Evolutionary conservation across 2,113 vertebrate genomes (phyloP).

Genomic region (Catharus fuscescens): DNA sequence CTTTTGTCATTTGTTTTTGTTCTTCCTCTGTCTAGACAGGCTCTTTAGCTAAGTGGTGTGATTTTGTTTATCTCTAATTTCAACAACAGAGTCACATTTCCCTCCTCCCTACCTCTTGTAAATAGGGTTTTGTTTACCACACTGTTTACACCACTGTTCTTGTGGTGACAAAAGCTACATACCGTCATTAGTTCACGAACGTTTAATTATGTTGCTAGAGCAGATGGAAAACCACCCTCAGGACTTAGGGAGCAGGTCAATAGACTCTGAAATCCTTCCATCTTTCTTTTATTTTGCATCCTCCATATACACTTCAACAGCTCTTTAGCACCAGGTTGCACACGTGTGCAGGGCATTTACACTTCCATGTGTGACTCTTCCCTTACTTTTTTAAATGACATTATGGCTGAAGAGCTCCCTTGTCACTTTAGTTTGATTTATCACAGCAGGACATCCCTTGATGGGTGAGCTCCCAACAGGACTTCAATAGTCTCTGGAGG

Average conservation of each 20-base stretch:
- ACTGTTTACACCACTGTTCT: slow-evolving; percentile 34
- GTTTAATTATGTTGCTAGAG: slow-evolving; percentile 48
- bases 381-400: slow-evolving; percentile 35
- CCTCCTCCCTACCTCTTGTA: slow-evolving; percentile 41
- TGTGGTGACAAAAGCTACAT: slow-evolving; percentile 60
- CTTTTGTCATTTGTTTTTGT: slow-evolving; percentile 34
- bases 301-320: neutral
- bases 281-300: slow-evolving; percentile 8
- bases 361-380: slow-evolving; percentile 9
- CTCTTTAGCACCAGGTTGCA: slow-evolving; percentile 45
- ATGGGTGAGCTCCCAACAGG: slow-evolving; percentile 8
- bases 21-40: slow-evolving; percentile 63
- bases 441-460: slow-evolving; percentile 51
- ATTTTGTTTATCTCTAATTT: slow-evolving; percentile 68
- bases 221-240: slow-evolving; percentile 38
- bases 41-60: slow-evolving; percentile 68
- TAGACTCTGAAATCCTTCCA: slow-evolving; percentile 8
- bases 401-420: slow-evolving; percentile 7
- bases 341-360: slow-evolving; percentile 28
- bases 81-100: slow-evolving; percentile 53
- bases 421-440: slow-evolving; percentile 59
- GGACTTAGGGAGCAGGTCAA: neutral
- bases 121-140: slow-evolving; percentile 57
- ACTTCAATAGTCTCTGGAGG: neutral
- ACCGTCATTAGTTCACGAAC: slow-evolving; percentile 55